Conservation (phyloP, 2,888 invertebrate species). For the Dasypogon diadema region DNA sequence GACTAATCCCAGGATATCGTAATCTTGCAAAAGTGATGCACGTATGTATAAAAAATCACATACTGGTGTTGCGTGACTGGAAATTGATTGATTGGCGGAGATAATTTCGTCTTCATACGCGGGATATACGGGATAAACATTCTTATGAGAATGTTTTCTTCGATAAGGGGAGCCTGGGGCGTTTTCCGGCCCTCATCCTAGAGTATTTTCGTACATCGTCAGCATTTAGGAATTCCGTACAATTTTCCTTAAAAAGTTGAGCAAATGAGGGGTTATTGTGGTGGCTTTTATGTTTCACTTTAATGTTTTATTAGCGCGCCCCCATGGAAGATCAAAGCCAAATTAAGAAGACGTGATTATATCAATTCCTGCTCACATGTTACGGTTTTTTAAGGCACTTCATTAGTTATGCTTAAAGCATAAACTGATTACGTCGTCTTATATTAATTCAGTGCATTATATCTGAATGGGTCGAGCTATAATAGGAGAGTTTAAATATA, state of each 20-base stretch:
- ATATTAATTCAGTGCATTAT: not conserved
- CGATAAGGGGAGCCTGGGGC: not conserved
- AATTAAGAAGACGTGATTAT: not conserved
- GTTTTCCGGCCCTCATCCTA: not conserved
- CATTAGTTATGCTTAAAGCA: not conserved
- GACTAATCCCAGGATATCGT: not conserved
- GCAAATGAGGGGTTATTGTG: not conserved
- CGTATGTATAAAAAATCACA: no score
- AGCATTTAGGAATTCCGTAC: not conserved
- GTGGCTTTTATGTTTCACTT: not conserved
- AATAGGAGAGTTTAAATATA: no score
- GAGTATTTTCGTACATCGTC: not conserved
- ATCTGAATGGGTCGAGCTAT: no score
- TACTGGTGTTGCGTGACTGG: not conserved
- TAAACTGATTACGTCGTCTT: not conserved
- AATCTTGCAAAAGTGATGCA: no score
- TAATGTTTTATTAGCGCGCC: not conserved
- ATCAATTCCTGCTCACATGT: not conserved
- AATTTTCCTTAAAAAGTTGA: not conserved
- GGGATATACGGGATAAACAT: not conserved
- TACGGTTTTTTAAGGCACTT: no score
- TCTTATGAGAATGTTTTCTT: not conserved
- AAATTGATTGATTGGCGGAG: not conserved
- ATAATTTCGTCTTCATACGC: not conserved
- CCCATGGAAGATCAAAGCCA: not conserved